phyloP scores from a whole-genome alignment of 2,888 invertebrate species.

The Hetaerina titia region DNA sequence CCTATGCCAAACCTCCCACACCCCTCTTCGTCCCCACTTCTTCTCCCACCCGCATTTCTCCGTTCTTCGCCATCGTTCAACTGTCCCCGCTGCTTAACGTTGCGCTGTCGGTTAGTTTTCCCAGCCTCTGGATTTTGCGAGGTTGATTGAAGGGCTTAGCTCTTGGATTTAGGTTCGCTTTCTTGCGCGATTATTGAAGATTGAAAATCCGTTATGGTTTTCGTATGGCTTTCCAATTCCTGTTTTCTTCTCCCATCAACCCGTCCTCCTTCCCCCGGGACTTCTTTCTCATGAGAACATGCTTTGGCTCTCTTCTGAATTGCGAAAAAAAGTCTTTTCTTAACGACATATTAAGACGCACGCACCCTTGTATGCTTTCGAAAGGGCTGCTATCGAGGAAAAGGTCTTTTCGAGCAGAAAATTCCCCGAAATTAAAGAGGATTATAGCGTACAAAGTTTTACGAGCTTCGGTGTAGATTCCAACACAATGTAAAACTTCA shows the following conservation, averaged over 20 bases:
- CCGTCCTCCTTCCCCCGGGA: not conserved
- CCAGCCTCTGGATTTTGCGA: not conserved
- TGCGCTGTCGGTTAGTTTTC: not conserved
- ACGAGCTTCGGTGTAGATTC: too few species aligned
- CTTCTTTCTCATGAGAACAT: not conserved
- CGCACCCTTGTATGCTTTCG: not conserved
- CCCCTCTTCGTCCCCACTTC: not conserved
- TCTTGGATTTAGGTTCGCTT: not conserved
- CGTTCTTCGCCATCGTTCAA: not conserved
- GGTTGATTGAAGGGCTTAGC: constrained; percentile 36
- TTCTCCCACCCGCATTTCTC: not conserved
- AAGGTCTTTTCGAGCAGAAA: too few species aligned
- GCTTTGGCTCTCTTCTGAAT: not conserved
- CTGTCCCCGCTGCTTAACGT: not conserved
- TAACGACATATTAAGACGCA: not conserved
- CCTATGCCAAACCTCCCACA: not conserved
- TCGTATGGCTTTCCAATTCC: constrained; percentile 5
- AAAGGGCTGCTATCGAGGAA: too few species aligned
- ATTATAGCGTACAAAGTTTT: too few species aligned
- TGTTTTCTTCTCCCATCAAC: not conserved
- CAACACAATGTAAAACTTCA: too few species aligned
- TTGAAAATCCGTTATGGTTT: constrained; percentile 10
- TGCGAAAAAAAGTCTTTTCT: not conserved
- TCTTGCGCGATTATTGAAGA: not conserved
- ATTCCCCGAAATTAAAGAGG: too few species aligned